phyloP scores from a whole-genome alignment of 2,888 invertebrate genomes.

The Dicranocentrus wangi region DNA sequence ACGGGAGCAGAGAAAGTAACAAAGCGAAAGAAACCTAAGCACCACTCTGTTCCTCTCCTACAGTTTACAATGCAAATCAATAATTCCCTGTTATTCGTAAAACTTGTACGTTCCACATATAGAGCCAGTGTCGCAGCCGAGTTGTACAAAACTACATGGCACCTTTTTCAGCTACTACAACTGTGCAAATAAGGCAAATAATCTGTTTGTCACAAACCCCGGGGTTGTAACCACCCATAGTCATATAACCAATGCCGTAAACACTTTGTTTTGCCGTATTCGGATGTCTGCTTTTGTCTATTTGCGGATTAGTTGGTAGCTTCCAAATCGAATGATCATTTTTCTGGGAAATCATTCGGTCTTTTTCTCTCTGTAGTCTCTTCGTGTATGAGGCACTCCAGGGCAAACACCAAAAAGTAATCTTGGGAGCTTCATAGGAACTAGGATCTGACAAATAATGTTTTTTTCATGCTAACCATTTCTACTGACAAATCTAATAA shows the following conservation, averaged over 20 bases:
- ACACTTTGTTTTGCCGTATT: no score
- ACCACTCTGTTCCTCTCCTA: background rate
- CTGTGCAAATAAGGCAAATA: background rate
- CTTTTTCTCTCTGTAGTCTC: background rate
- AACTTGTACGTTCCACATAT: background rate
- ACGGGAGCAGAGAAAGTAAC: constrained; percentile 16
- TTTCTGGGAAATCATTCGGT: background rate
- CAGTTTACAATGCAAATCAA: constrained; percentile 46
- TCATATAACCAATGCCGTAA: no score
- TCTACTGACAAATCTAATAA: no score
- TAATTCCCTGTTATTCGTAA: constrained; percentile 49
- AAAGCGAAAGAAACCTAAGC: background rate
- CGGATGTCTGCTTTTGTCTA: background rate
- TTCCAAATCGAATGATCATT: background rate
- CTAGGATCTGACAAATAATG: no score
- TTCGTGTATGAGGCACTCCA: background rate
- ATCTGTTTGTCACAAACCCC: background rate
- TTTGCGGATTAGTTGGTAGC: background rate
- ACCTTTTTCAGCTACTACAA: constrained; percentile 17
- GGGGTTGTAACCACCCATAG: background rate
- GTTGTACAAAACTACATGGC: no score
- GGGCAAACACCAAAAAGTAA: background rate
- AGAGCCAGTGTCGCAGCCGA: no score
- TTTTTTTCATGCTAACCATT: no score
- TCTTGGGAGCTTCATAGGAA: no score